Percentiles rank a stretch among this genome's conserved stretches.
These are phyloP conservation scores for Dugesia japonica DNA, from an alignment of 2,888 invertebrate genomes.

Conservation along the genomic window DNA sequence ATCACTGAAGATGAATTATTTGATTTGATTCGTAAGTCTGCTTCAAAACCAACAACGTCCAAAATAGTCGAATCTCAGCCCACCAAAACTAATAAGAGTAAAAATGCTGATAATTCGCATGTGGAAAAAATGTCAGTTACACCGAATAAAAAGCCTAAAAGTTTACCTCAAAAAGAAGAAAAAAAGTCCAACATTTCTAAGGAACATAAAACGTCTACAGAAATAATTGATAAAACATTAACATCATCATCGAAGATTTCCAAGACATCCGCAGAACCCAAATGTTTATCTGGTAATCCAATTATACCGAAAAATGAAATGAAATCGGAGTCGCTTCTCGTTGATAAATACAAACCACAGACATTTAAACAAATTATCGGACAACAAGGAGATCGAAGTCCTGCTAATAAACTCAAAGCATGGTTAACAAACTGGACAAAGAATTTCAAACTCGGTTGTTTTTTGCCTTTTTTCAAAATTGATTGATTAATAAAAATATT, in stretches of 20 bases:
- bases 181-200: too few relatives aligned
- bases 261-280: neutral
- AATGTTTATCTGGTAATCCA: neutral
- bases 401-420: conserved; percentile 65
- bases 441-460: conserved; percentile 54
- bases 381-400: conserved; percentile 73
- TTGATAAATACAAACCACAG: conserved; percentile 80
- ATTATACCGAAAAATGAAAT: neutral
- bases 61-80: conserved; percentile 36
- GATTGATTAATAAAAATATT: too few relatives aligned
- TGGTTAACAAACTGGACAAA: conserved; percentile 82
- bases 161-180: neutral
- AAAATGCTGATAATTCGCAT: neutral
- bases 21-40: conserved; percentile 55
- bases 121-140: neutral
- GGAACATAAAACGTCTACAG: too few relatives aligned
- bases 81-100: conserved; percentile 10
- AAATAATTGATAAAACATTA: too few relatives aligned
- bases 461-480: too few relatives aligned
- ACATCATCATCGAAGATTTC: neutral
- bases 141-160: neutral
- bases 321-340: conserved; percentile 54
- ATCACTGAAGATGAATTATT: conserved; percentile 68
- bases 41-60: conserved; percentile 46
- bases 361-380: conserved; percentile 72